A percentile compares a stretch with the other conserved stretches of the same genome.
These are phyloP conservation scores for Quiscalus mexicanus DNA, from an alignment of 2,113 vertebrate species.

Conservation along the genomic window DNA sequence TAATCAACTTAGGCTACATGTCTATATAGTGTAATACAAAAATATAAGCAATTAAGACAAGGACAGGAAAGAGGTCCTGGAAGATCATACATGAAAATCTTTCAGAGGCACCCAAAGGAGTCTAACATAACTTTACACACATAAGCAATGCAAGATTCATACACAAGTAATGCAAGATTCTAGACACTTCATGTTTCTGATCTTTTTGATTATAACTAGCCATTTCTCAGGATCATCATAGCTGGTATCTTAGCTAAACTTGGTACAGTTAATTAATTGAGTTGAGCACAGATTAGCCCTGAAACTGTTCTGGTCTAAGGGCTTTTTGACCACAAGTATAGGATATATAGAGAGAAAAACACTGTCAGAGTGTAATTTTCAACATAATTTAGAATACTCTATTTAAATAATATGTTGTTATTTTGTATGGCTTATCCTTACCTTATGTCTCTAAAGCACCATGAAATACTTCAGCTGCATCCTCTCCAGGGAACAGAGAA, in stretches of 20 bases:
- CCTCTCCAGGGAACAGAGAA: background rate
- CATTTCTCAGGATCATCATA: background rate
- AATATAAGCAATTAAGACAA: background rate
- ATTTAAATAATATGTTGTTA: background rate
- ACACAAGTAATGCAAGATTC: background rate
- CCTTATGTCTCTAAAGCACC: background rate
- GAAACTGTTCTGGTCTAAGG: background rate
- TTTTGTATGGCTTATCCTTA: background rate
- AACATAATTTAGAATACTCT: background rate
- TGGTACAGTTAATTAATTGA: background rate
- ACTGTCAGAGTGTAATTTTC: background rate
- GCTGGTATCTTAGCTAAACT: background rate
- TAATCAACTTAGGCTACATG: background rate
- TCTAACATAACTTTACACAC: background rate
- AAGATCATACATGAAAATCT: background rate
- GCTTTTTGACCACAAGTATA: rapidly evolving
- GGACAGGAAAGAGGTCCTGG: background rate
- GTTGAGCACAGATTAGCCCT: background rate
- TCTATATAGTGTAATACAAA: background rate
- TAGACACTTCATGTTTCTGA: background rate
- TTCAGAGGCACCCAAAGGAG: background rate
- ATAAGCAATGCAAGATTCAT: too few species aligned
- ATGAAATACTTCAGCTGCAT: background rate
- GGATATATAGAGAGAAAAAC: background rate
- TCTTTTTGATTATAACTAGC: background rate